Base-by-base conservation (phyloP, 2,888 invertebrate genomes). In the Trisateles emortualis region DNA sequence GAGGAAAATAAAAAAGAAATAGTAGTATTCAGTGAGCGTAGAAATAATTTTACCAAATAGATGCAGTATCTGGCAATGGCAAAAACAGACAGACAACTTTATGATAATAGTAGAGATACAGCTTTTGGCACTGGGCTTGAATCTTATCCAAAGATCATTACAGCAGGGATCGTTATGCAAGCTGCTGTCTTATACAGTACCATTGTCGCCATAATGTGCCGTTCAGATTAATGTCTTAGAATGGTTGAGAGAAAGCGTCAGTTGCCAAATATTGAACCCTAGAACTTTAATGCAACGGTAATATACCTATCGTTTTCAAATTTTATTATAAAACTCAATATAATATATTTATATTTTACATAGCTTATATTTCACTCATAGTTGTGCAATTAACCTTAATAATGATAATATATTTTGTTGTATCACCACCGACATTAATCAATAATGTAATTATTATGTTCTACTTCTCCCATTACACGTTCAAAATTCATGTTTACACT, bases 151-250 rank as follows among this genome's bases (percentile, higher is more conserved):
- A 59, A 61, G 47, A 61, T 62, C 40, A 61, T 62, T 70, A 62
- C 42, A 35, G 47, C 44, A 16, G 26, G 43, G 53, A 64, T 64
- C 55, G 65, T 74, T 76, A 79, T 78, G 73, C 74, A 74, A 69
- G 68, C 61, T 26, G 47, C 59, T 70, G 68, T 69, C 62, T 68
- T 38, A 73, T 69, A 66, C 68, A 68, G 48, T 39, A 53, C 43
- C 53, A 45, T 61, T 46, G 48, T 47, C 41, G 41, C 40, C 19
- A 48, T 61, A 67, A 66, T 59, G 59, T 59, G 57, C 52, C 45
- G 44, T 55, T 53, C 47, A 58, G 66, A 74, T 70, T 77, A 73
- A 79, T 74, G 64, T 56, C 35, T 54, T 50, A 50, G 62, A 68
- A 67, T 50, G 42, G 38, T 39, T 51, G 26, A 52, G 46, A 42